A percentile compares a stretch with the other conserved stretches of the same genome.
phyloP scores from a whole-genome alignment of 2,797 vertebrate genomes.

The Takifugu rubripes region DNA sequence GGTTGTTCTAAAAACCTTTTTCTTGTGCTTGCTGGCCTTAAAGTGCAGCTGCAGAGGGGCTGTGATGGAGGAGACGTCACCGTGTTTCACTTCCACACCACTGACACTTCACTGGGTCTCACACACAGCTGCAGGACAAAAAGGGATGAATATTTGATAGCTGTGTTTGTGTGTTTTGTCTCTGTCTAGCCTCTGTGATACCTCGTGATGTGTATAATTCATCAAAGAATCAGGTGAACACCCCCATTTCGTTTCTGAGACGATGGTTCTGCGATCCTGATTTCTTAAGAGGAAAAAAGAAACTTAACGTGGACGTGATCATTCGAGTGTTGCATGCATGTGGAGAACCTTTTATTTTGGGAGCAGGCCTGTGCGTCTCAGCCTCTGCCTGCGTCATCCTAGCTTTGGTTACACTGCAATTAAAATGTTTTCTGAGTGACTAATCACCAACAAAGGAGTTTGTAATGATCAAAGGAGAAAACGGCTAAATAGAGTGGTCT shows the following conservation, averaged over 20 bases:
- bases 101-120: slow-evolving; percentile 27
- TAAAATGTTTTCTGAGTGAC: not conserved
- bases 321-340: slow-evolving; percentile 16
- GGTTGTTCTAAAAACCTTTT: slow-evolving; percentile 44
- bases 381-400: not conserved
- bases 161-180: slow-evolving; percentile 45
- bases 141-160: slow-evolving; percentile 64
- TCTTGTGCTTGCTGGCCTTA: slow-evolving; percentile 30
- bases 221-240: slow-evolving; percentile 44
- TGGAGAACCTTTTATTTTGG: slow-evolving; percentile 10
- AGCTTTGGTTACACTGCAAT: not conserved
- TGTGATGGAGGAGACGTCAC: slow-evolving; percentile 22
- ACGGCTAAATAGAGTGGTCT: too few relatives aligned
- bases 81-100: slow-evolving; percentile 27
- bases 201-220: slow-evolving; percentile 54
- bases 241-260: slow-evolving; percentile 37
- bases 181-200: slow-evolving; percentile 35
- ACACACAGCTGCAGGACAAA: slow-evolving; percentile 25
- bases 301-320: slow-evolving; percentile 54
- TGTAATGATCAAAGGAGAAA: too few relatives aligned
- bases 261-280: slow-evolving; percentile 33
- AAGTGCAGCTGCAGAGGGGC: slow-evolving; percentile 41
- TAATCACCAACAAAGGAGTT: not conserved
- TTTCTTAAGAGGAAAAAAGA: slow-evolving; percentile 39
- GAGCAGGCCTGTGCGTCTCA: not conserved